phyloP scores from a whole-genome alignment of 1,140 invertebrate genomes.

The Drosophila yakuba region DNA sequence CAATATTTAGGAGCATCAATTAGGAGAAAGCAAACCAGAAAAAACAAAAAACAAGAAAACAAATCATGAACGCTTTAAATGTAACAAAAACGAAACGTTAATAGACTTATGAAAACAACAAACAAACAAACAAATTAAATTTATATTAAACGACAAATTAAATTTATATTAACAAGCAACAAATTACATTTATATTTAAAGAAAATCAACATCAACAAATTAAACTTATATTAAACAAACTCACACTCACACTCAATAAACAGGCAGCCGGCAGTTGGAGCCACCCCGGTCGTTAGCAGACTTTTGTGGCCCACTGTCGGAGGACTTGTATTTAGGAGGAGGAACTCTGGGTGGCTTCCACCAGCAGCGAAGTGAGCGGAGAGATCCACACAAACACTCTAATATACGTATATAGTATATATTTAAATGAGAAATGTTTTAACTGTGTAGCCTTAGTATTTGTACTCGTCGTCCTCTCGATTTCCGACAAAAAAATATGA shows the following conservation, averaged over 20 bases:
- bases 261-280: conserved; percentile 7
- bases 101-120: conserved; percentile 72
- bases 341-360: conserved; percentile 4
- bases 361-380: neutral
- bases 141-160: conserved; percentile 36
- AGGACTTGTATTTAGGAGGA: conserved; percentile 21
- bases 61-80: conserved; percentile 82
- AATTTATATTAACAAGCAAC: conserved; percentile 26
- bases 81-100: conserved; percentile 83
- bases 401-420: conserved; percentile 42
- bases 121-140: conserved; percentile 48
- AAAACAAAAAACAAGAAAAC: conserved; percentile 40
- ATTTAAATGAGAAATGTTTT: conserved; percentile 65
- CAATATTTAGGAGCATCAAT: conserved; percentile 69
- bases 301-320: conserved; percentile 18
- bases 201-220: conserved; percentile 17
- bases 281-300: conserved; percentile 1
- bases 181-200: conserved; percentile 51
- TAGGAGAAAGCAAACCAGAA: conserved; percentile 27
- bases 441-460: conserved; percentile 80
- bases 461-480: conserved; percentile 60
- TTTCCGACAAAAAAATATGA: conserved; percentile 43
- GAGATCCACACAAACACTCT: conserved; percentile 37
- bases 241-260: conserved; percentile 42
- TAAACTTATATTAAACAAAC: conserved; percentile 42